Conservation (phyloP, 2,888 invertebrate genomes). For the Belgica antarctica region DNA sequence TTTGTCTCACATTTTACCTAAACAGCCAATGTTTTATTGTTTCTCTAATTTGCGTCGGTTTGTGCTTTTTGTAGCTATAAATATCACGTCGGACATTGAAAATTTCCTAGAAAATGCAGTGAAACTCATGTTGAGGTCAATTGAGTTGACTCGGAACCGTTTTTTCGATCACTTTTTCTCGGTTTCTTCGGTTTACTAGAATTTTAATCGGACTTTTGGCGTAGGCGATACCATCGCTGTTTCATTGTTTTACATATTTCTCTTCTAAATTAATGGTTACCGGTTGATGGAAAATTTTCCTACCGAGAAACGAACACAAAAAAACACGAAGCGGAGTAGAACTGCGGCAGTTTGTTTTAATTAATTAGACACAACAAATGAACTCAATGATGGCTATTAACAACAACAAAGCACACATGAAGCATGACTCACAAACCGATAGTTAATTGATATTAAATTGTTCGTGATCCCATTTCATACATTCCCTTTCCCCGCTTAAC, state of each 20-base stretch:
- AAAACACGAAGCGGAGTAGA: neutral
- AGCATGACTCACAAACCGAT: neutral
- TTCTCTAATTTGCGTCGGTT: conserved; percentile 32
- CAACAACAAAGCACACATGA: conserved; percentile 5
- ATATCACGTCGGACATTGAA: conserved; percentile 5
- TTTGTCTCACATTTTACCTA: conserved; percentile 11
- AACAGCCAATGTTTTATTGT: conserved; percentile 12
- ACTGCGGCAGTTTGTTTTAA: conserved; percentile 15
- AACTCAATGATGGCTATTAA: neutral
- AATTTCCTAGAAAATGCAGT: no score
- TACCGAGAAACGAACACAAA: neutral
- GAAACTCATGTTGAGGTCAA: conserved; percentile 6
- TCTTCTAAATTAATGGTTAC: neutral
- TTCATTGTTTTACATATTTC: conserved; percentile 24
- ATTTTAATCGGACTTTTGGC: conserved; percentile 13
- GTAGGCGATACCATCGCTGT: conserved; percentile 12
- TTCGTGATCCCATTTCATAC: conserved; percentile 41
- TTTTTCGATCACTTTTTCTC: neutral
- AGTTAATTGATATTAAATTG: conserved; percentile 41
- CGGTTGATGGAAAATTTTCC: neutral
- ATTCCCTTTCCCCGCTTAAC: no score
- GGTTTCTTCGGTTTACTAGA: conserved; percentile 16
- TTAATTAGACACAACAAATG: conserved; percentile 31
- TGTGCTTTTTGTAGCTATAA: conserved; percentile 24
- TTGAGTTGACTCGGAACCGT: neutral